Evolutionary conservation across 2,888 invertebrate genomes (phyloP), one percentile per base, ranked within the genome.

Genomic region (Bhutanitis thaidina): DNA sequence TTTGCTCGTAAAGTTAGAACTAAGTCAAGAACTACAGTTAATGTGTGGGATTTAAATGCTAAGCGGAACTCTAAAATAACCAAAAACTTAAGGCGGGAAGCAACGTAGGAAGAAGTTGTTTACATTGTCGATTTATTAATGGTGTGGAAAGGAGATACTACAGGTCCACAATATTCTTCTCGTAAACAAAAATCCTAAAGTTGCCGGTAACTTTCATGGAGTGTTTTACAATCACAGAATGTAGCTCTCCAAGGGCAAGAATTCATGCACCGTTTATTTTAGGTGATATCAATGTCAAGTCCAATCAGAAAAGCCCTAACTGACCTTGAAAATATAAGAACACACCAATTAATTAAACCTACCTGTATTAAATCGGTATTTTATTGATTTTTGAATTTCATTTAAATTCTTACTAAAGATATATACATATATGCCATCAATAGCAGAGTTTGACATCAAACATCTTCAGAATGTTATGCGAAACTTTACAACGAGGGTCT

Each of bases 81-180:
- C 15, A 38, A 40, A 34, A 12, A 34, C 4, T 34, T 0, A 32
- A 37, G 48, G 40, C 48, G 48, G 48, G 40, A 48, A 48, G 35
- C 48, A 30, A 27, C n/a, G 9, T 32, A 35, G 47, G 47, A 48
- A 40, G 40, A 20, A 25, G 25, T 25, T 48, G 40, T 48, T 48
- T 48, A 48, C 38, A 27, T 10, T 40, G 34, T n/a, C 40, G 35
- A 40, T 35, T 34, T 34, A 34, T 46, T 37, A 38, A 38, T 38
- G 43, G 43, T 16, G 44, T 14, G 43, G 20, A 44, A 36, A 20
- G 35, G 44, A 44, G 44, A 44, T 44, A 44, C 44, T 44, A 36
- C 44, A 44, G 36, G 27, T 35, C 36, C 14, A 34, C 34, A 12
- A 36, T 27, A 44, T 8, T 25, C 25, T 7, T 14, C 35, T 44